phyloP scores from a whole-genome alignment of 2,113 vertebrate species.

The Cygnus buccinator region DNA sequence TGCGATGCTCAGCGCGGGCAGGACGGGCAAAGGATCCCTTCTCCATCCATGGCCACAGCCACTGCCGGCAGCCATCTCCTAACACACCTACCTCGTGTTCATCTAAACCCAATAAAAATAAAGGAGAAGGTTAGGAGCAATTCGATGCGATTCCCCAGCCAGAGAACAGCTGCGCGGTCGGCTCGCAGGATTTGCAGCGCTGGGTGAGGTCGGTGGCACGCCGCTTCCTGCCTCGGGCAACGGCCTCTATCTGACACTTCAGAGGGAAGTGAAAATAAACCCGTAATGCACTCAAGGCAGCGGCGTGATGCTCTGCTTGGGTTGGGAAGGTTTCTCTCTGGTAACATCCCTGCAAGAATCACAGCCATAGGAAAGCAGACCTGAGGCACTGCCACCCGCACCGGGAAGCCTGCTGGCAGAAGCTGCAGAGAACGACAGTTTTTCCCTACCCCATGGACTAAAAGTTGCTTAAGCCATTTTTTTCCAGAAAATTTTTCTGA shows the following conservation, averaged over 20 bases:
- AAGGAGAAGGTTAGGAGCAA: slow-evolving; percentile 6
- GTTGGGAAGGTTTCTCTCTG: background rate
- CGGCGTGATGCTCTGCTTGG: background rate
- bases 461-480: background rate
- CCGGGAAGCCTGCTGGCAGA: fast-evolving
- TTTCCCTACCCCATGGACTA: no score
- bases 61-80: background rate
- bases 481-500: background rate
- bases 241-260: background rate
- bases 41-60: background rate
- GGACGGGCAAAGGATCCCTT: fast-evolving
- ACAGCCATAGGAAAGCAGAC: background rate
- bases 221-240: background rate
- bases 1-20: fast-evolving
- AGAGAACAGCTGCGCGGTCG: fast-evolving
- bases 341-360: background rate
- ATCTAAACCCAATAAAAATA: background rate
- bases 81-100: background rate
- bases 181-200: background rate
- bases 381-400: background rate
- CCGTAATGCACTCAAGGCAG: background rate
- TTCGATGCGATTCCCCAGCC: background rate
- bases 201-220: background rate
- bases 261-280: background rate
- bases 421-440: background rate